Conservation (phyloP, 2,888 invertebrate species). For the Nymphalis urticae region DNA sequence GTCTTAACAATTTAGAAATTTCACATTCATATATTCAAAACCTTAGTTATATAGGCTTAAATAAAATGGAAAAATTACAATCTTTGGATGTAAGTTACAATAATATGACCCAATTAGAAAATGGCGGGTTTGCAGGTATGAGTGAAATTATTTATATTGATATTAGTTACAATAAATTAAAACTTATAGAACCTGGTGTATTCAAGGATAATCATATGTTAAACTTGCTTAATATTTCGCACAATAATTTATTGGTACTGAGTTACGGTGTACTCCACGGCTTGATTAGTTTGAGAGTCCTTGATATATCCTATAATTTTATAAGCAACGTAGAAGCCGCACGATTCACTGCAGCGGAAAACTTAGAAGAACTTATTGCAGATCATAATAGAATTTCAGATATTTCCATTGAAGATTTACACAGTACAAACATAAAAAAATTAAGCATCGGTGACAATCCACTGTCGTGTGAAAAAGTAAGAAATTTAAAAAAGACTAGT, state of each 20-base stretch:
- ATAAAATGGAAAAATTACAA: slow-evolving; percentile 44
- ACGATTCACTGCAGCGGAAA: slow-evolving; percentile 55
- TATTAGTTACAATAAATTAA: slow-evolving; percentile 59
- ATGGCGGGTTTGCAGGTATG: slow-evolving; percentile 49
- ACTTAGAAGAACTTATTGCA: slow-evolving; percentile 52
- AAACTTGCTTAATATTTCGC: slow-evolving; percentile 56
- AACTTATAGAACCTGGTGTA: slow-evolving; percentile 57
- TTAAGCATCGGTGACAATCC: slow-evolving; percentile 68
- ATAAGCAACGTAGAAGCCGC: slow-evolving; percentile 56
- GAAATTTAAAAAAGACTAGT: slow-evolving; percentile 46
- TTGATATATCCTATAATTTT: slow-evolving; percentile 63
- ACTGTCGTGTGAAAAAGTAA: slow-evolving; percentile 56
- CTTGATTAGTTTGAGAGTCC: slow-evolving; percentile 47
- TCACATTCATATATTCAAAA: slow-evolving; percentile 49
- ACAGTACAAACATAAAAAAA: slow-evolving; percentile 46
- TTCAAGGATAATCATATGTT: slow-evolving; percentile 56
- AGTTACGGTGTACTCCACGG: slow-evolving; percentile 61
- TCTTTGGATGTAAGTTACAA: slow-evolving; percentile 53
- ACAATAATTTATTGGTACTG: slow-evolving; percentile 52
- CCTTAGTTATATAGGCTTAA: slow-evolving; percentile 48
- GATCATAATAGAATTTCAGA: slow-evolving; percentile 59
- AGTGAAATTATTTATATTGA: slow-evolving; percentile 50
- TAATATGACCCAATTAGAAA: slow-evolving; percentile 47
- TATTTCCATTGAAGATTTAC: slow-evolving; percentile 53
- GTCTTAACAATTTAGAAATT: slow-evolving; percentile 48